Base-by-base conservation (phyloP, 2,797 vertebrate genomes). In the Xenentodon cancila region DNA sequence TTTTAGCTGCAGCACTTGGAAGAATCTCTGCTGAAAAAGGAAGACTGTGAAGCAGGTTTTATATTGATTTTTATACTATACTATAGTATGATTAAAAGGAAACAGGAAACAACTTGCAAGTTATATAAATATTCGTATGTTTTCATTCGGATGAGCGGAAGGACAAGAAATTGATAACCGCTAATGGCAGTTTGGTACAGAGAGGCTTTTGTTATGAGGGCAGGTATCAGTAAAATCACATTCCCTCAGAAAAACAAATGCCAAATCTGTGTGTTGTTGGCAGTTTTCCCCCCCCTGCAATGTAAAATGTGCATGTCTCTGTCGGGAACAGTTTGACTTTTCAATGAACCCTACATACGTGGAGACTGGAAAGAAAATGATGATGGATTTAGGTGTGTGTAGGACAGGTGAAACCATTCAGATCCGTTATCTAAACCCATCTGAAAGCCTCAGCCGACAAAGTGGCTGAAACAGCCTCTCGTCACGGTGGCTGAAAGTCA, bases 371-470 rank as follows among this genome's bases (percentile, higher is more conserved):
- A 42, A 52, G 13, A 13, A 7, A 25, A 64, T n/a, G 50, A 74
- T 67, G 73, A 53, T 27, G 68, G 69, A 74, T 45, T 48, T 27
- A 44, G 19, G 16, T 7, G 17, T 59, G 54, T 20, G 40, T 19
- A n/a, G 44, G 69, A 58, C 59, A 77, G 58, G 51, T 75, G 52
- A 82, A 67, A 71, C 59, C 56, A 73, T 73, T 74, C 62, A 68
- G 66, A 56, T 61, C 19, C 0, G 68, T 79, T 84, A 87, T 78
- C 60, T 69, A 65, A 79, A 73, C 68, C 80, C 60, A 77, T 68
- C 53, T 71, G 78, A 85, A 85, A 74, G 71, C 64, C 82, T 46
- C 25, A 30, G 68, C 43, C 86, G 84, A 88, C 71, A 75, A 75
- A 44, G 51, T 53, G 77, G 80, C 53, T 20, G 27, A 58, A 75